Evolutionary conservation across 2,113 vertebrate species (phyloP), one percentile per base, ranked within the genome.

Genomic region (Daubentonia madagascariensis): DNA sequence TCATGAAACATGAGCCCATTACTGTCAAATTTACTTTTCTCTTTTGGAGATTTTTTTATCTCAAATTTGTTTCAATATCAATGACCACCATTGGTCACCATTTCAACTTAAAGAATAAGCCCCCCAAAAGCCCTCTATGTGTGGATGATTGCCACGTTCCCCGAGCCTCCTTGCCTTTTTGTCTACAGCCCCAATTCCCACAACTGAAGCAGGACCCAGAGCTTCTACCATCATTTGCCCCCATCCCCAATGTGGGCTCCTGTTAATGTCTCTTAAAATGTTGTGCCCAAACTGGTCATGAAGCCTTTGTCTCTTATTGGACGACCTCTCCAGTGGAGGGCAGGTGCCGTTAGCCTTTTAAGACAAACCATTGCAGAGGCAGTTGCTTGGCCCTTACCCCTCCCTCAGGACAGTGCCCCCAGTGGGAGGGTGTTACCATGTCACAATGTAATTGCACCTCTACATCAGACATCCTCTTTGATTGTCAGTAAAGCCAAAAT

Each of bases 141-240:
- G 37, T 57, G 37, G 6, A 67, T 48, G 84, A 59, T 14, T 5
- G 10, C 18, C 1, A 1, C 18, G 25, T 57, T 23, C 4, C 12
- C 23, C 45, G 67, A 59, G 2, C 52, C 22, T 52, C 35, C 6
- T 32, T 59, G 23, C 6, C 35, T 57, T 7, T 67, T 30, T 45
- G 43, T 2, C 13, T 35, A 73, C 6, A 7, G 6, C 20, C 28
- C 43, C 28, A 61, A 16, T 18, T 14, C 23, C 73, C 57, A 28
- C 32, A 50, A 18, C 83, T 13, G 45, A 73, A 57, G 63, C 37
- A 65, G 14, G 10, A 52, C 6, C 68, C 57, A 65, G 23, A 57
- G 3, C 11, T 4, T 57, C 8, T 14, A 17, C 12, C 11, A 5
- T 8, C 3, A 0, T 79, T 54, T 40, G 5, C 8, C n/a, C 10